Base-by-base conservation (phyloP, 2,113 vertebrate species). In the Dryoscopus gambensis region DNA sequence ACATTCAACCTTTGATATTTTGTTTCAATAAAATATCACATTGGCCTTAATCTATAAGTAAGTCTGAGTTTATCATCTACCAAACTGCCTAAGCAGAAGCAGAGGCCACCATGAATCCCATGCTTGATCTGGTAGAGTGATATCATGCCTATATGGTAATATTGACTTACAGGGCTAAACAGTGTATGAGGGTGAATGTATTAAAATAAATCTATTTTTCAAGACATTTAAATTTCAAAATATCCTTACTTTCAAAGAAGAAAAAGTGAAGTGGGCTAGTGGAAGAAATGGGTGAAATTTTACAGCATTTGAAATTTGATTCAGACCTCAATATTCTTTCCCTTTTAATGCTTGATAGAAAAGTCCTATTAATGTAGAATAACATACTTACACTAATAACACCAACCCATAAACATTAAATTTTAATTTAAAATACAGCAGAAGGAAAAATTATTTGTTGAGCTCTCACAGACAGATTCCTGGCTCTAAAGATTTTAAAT, bases 1-100 rank as follows among this genome's bases (percentile, higher is more conserved):
- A 10, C 40, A 73, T 87, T 93, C n/a, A 87, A 90, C 83, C 62
- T 91, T 84, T 89, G 76, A 28, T 56, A 71, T 78, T 84, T 81
- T 47, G 85, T 90, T 96, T 70, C 53, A 78, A 62, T 27, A 67
- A 92, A 90, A 93, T 49, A 81, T 64, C 55, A 70, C 73, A 86
- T 92, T 92, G 86, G 76, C 73, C 83, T 87, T 86, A 68, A 88
- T 90, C 59, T n/a, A 13, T 25, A 63, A 86, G 50, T 65, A 37
- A 76, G 33, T 59, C 49, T 84, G 82, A 46, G 88, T 90, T 95
- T 96, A 92, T 95, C 53, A 96, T 93, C 92, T 95, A 93, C 93
- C 79, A 92, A 71, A 83, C 31, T 56, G 49, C 79, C 28, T 70
- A 28, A 85, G 87, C 47, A 93, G 64, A 94, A 93, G 79, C 53